Conservation (phyloP, 2,888 invertebrate species). For the Limnephilus lunatus region DNA sequence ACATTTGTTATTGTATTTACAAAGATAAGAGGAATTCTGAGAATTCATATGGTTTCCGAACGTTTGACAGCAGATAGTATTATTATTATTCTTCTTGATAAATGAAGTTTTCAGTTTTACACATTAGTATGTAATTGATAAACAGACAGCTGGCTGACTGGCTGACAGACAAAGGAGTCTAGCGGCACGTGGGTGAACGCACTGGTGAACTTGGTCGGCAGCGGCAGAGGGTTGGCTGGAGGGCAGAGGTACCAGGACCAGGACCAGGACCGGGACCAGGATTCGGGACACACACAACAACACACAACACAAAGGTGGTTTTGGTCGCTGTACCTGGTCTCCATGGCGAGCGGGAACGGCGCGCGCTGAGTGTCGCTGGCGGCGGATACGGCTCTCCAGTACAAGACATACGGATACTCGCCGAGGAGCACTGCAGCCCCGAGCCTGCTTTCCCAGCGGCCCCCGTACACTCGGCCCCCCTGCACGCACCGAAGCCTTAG, state of each 20-base stretch:
- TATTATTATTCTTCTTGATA: background rate
- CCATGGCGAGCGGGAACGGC: constrained; percentile 65
- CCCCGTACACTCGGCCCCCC: constrained; percentile 39
- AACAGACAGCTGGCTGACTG: background rate
- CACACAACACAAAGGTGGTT: background rate
- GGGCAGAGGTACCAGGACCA: background rate
- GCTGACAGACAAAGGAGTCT: constrained; percentile 20
- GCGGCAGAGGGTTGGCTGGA: background rate
- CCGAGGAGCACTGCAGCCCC: constrained; percentile 59
- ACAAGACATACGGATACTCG: constrained; percentile 65
- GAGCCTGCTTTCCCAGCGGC: constrained; percentile 56
- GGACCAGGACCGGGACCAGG: constrained; percentile 8
- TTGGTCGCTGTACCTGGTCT: constrained; percentile 62
- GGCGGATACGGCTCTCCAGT: constrained; percentile 61
- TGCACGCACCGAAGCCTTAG: constrained; percentile 53
- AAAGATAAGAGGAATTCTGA: constrained; percentile 24
- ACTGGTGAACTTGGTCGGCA: background rate
- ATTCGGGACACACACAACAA: background rate
- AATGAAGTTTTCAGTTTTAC: too few species aligned
- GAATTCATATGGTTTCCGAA: background rate
- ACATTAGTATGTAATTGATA: background rate
- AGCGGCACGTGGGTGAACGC: background rate
- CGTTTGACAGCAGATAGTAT: constrained; percentile 4
- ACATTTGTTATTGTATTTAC: constrained; percentile 7
- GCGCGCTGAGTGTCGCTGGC: constrained; percentile 50